Percentiles rank a stretch among this genome's conserved stretches.
Evolutionary conservation across 2,797 vertebrate genomes (phyloP).

Genomic region (Eupleurogrammus muticus): DNA sequence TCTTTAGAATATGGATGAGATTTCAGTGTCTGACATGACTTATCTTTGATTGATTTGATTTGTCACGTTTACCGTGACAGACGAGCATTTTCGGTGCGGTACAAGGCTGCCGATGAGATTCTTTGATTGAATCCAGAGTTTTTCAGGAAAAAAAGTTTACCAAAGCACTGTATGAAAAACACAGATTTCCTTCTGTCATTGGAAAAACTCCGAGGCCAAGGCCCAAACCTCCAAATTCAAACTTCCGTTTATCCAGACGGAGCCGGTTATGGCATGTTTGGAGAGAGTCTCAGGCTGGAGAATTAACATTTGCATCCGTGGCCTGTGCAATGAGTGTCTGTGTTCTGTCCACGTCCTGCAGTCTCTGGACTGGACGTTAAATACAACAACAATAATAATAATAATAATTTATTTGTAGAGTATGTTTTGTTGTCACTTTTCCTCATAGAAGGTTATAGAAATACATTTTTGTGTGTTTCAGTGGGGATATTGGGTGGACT

Average conservation of each 20-base stretch:
- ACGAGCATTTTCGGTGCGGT: background rate
- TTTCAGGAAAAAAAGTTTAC: slow-evolving; percentile 59
- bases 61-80: slow-evolving; percentile 1
- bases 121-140: slow-evolving; percentile 24
- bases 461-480: slow-evolving; percentile 20
- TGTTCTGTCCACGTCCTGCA: slow-evolving; percentile 1
- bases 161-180: slow-evolving; percentile 70
- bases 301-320: slow-evolving; percentile 4
- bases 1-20: slow-evolving; percentile 11
- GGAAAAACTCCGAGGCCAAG: background rate
- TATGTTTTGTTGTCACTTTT: slow-evolving; percentile 36
- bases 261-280: no score
- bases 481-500: slow-evolving; percentile 23
- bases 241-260: slow-evolving; percentile 16
- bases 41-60: background rate
- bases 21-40: background rate
- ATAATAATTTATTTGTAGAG: slow-evolving; percentile 16
- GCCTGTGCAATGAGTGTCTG: slow-evolving; percentile 32
- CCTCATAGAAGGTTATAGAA: slow-evolving; percentile 26
- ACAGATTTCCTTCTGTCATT: slow-evolving; percentile 30
- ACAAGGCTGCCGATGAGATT: background rate
- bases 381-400: no score
- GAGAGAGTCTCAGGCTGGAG: background rate
- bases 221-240: background rate
- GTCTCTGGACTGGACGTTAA: slow-evolving; percentile 12